Percentiles rank a stretch among this genome's conserved stretches.
phyloP scores from a whole-genome alignment of 1,140 invertebrate species.

The Muscidifurax raptorellus region DNA sequence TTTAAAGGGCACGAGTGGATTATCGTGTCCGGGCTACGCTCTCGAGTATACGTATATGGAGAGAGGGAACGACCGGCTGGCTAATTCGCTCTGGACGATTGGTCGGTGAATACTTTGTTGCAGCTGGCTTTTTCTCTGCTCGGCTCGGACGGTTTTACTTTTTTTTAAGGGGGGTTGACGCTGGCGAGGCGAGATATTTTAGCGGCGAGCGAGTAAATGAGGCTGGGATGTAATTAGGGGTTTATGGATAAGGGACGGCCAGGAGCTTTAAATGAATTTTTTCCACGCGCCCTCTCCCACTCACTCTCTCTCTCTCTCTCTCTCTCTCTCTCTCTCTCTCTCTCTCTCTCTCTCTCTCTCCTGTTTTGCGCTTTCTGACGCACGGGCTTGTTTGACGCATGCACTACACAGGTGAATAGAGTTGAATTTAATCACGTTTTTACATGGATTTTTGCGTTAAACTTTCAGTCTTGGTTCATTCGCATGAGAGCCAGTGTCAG shows the following conservation, averaged over 20 bases:
- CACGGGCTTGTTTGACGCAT: not conserved
- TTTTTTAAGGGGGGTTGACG: not conserved
- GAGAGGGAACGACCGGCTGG: not conserved
- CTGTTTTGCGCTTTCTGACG: not conserved
- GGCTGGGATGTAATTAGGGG: not conserved
- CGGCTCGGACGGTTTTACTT: not conserved
- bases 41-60: too few species aligned
- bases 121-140: not conserved
- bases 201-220: not conserved
- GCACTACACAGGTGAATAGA: not conserved
- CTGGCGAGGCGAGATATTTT: not conserved
- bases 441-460: not conserved
- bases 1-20: slow-evolving; percentile 50
- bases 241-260: not conserved
- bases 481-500: not conserved
- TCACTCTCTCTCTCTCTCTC: not conserved
- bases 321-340: not conserved
- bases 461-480: not conserved
- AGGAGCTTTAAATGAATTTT: not conserved
- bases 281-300: not conserved
- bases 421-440: not conserved
- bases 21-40: slow-evolving; percentile 29
- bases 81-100: slow-evolving; percentile 13
- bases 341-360: not conserved
- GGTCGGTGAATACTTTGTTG: slow-evolving; percentile 17